phyloP scores from a whole-genome alignment of 2,888 invertebrate genomes.

The Ormyrus thymus region DNA sequence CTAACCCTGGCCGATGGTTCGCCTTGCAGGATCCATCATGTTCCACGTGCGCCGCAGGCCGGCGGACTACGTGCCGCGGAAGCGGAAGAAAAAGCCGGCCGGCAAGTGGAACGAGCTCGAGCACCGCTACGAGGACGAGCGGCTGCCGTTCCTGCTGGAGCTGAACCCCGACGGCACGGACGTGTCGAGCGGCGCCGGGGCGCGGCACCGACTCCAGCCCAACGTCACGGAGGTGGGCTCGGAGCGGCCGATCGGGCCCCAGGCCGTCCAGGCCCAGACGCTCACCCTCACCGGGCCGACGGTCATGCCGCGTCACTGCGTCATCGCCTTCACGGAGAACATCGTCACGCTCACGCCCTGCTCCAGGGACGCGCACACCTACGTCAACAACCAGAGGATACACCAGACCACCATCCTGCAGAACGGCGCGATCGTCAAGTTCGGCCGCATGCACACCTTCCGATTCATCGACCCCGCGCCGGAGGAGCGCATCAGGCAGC shows the following conservation, averaged over 20 bases:
- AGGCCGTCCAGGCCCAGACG: constrained; percentile 74
- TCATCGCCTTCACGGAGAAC: constrained; percentile 92
- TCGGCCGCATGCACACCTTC: constrained; percentile 90
- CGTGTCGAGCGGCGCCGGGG: constrained; percentile 70
- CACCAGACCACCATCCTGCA: constrained; percentile 93
- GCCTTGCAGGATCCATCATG: constrained; percentile 90
- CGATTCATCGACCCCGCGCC: constrained; percentile 89
- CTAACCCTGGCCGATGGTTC: too few relatives aligned
- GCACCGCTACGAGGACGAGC: constrained; percentile 76
- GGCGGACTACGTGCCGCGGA: constrained; percentile 91
- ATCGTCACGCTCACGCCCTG: constrained; percentile 96
- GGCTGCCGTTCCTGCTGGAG: constrained; percentile 84
- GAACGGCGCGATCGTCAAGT: constrained; percentile 90
- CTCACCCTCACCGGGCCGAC: constrained; percentile 91
- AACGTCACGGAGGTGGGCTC: constrained; percentile 85
- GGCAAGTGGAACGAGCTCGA: constrained; percentile 77
- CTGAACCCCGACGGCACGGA: constrained; percentile 85
- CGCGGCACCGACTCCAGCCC: constrained; percentile 77
- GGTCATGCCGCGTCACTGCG: constrained; percentile 95
- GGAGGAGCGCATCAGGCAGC: constrained; percentile 86
- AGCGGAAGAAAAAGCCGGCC: constrained; percentile 88
- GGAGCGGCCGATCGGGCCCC: constrained; percentile 82
- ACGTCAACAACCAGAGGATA: constrained; percentile 94
- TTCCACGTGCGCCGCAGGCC: constrained; percentile 96
- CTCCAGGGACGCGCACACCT: constrained; percentile 94